Percentiles rank a stretch among this genome's conserved stretches.
Evolutionary conservation across 2,113 vertebrate genomes (phyloP).

Genomic region (Labeo catla): DNA sequence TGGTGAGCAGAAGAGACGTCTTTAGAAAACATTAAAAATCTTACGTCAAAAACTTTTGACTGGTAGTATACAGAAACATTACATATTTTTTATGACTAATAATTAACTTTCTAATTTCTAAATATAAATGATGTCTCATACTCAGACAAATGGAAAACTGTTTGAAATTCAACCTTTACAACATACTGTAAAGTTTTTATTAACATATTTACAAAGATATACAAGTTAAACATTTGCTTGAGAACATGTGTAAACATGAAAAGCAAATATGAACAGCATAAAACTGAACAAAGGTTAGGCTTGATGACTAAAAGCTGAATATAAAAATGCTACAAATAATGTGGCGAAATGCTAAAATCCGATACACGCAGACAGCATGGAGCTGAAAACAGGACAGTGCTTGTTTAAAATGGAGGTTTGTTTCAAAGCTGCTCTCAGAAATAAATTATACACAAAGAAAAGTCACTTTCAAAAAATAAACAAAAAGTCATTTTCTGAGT

Average conservation of each 20-base stretch:
- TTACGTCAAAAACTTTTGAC: too few species aligned
- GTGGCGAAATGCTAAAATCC: background rate
- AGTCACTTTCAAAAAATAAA: background rate
- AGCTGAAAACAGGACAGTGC: background rate
- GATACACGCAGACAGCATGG: background rate
- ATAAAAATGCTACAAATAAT: background rate
- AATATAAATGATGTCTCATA: background rate
- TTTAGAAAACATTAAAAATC: too few species aligned
- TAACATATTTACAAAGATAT: conserved; percentile 51
- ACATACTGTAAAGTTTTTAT: conserved; percentile 39
- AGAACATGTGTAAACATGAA: background rate
- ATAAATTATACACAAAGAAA: background rate
- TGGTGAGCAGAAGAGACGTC: too few species aligned
- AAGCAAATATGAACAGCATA: background rate
- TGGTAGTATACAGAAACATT: too few species aligned
- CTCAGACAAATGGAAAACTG: background rate
- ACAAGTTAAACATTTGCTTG: conserved; percentile 2
- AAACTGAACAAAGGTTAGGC: background rate
- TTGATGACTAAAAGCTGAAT: background rate
- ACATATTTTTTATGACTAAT: background rate
- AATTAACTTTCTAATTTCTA: background rate
- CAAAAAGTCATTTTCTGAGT: background rate
- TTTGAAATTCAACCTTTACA: background rate
- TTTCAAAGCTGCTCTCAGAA: background rate
- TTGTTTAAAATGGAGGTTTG: background rate